Evolutionary conservation across 92 coral and sea anemone species (phyloP), one percentile per base, ranked within the genome.

Genomic region (Zoanthus solanderi): DNA sequence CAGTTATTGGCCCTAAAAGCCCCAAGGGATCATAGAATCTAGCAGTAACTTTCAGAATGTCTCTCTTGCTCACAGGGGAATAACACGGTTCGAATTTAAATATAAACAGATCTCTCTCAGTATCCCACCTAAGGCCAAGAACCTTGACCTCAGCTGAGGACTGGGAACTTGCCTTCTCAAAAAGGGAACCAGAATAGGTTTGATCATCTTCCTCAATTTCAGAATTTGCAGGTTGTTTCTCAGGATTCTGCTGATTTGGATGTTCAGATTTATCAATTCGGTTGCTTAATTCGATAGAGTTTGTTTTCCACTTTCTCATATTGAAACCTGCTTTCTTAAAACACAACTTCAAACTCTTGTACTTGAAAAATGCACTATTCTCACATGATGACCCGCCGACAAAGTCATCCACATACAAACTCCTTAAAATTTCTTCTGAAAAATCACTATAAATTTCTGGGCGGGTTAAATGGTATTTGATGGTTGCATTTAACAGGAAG

Each of bases 11-110:
- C 17, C 89, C 79, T 60, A 90, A 63, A 54, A 90, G 54, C 67
- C 93, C 92, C 85, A 90, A 17, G 63, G 92, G 92, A 76, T 90
- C 92, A 77, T 84, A 93, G 48, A 93, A 75, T 52, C 84, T 86
- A 23, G 83, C 89, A 30, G 91, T 67, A 23, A 81, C 84, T 15
- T 91, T 87, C 9, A 89, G 88, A 46, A 89, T 85, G 42, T 47
- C 78, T 78, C 76, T 56, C 76, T 69, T 84, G 67, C 72, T 77
- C 28, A 67, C 53, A 12, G 83, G 77, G 18, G 56, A 7, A 50
- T 50, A 58, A 58, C 66, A 58, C 16, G 66, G 18, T 89, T 78
- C 46, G 42, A 37, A 37, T 37, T 37, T 37, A 1, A 56, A 63
- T 30, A 47, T 13, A 65, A 83, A 13, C 54, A 72, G 67, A 44